Evolutionary conservation across 2,888 invertebrate genomes (phyloP), one percentile per base, ranked within the genome.

Genomic region (Scelioninae gen. 1): DNA sequence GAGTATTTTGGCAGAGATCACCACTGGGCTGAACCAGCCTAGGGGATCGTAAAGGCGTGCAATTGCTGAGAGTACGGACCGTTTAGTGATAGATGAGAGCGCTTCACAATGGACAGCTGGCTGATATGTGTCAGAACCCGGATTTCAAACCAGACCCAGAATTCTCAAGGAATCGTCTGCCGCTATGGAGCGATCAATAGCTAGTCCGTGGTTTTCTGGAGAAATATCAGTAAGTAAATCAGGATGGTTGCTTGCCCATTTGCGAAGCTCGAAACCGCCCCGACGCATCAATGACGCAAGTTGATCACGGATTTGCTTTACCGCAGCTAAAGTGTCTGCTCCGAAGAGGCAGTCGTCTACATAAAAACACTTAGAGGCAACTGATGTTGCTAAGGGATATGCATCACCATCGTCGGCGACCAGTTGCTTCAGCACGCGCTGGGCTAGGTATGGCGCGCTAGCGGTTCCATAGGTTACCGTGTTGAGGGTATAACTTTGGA

Each of bases 121-220:
- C 4, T 11, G 4, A 40, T 40, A 40, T 11, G 10, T 40, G 11
- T 40, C 40, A 40, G 5, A 11, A 3, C 10, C 40, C 4, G 40
- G 40, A 3, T 8, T 11, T 11, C 40, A 40, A 40, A 11, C 10
- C 40, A 40, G 8, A 10, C 76, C 76, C 23, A 62, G 45, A 29
- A 77, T 53, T 0, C 62, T 51, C 6, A 69, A 29, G 11, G 45
- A 31, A n/a, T 62, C 23, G 16, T 62, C 62, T 8, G 11, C 8
- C 23, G 16, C 29, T 11, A 62, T 16, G 4, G 29, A 0, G 10
- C 16, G 23, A 23, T 62, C 62, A 45, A 43, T 45, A 3, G 62
- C 62, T 13, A 62, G n/a, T 3, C 62, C 62, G 32, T 62, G 62
- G 15, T 62, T 45, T 5, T n/a, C 31, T 0, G 40, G 31, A 45